Conservation (phyloP, 2,888 invertebrate species). For the Lepidochitona cinerea region DNA sequence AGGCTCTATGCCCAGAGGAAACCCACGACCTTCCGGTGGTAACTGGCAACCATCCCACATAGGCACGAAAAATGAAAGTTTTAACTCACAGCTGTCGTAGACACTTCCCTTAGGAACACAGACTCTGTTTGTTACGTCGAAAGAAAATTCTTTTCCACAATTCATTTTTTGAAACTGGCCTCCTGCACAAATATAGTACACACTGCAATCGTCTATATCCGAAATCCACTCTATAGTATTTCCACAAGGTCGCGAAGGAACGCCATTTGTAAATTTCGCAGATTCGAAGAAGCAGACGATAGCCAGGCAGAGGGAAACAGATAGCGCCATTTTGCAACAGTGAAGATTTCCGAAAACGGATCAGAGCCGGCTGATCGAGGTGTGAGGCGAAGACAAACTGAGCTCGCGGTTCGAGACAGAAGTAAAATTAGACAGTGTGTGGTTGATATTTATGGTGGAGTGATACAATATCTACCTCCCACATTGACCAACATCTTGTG, state of each 20-base stretch:
- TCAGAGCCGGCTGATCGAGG: too few relatives aligned
- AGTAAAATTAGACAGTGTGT: neutral
- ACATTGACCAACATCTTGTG: neutral
- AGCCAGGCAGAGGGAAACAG: neutral
- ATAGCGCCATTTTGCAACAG: neutral
- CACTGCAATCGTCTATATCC: neutral
- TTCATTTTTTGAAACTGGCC: neutral
- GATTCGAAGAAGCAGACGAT: neutral
- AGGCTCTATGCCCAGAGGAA: too few relatives aligned
- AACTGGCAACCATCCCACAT: too few relatives aligned
- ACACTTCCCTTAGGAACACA: neutral
- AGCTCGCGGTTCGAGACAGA: too few relatives aligned
- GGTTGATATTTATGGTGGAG: neutral
- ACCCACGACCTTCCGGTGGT: too few relatives aligned
- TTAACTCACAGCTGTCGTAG: neutral
- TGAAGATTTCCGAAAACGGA: neutral
- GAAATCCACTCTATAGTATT: neutral
- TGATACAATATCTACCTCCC: neutral
- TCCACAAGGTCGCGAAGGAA: neutral
- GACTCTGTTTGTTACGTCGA: neutral
- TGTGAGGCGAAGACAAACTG: too few relatives aligned
- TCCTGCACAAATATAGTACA: neutral
- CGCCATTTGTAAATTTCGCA: neutral
- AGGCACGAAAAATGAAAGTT: neutral
- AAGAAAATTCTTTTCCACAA: neutral